A percentile compares a stretch with the other conserved stretches of the same genome.
These are phyloP conservation scores for Cervus canadensis DNA, from an alignment of 2,113 vertebrate species.

Conservation along the genomic window DNA sequence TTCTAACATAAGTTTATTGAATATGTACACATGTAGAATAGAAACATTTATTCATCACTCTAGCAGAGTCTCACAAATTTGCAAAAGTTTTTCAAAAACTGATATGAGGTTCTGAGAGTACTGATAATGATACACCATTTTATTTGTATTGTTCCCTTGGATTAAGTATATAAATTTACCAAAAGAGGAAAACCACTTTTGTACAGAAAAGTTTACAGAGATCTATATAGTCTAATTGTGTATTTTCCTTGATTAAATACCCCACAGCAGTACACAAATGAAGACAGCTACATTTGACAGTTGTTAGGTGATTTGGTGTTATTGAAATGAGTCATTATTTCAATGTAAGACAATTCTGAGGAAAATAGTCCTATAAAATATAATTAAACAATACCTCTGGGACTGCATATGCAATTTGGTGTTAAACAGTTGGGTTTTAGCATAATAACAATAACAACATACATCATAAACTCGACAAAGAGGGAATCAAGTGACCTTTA, in stretches of 20 bases:
- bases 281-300: constrained; percentile 54
- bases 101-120: not conserved
- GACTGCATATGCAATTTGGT: not conserved
- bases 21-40: not conserved
- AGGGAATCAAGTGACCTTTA: not conserved
- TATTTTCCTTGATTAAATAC: constrained; percentile 59
- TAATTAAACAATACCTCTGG: not conserved
- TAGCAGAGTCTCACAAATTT: not conserved
- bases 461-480: not conserved
- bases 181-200: constrained; percentile 42
- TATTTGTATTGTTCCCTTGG: constrained; percentile 42
- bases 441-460: not conserved
- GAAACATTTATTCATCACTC: not conserved
- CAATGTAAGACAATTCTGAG: not conserved
- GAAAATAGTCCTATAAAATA: constrained; percentile 23
- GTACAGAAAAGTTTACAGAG: constrained; percentile 51
- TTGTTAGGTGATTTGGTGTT: constrained; percentile 22
- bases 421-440: not conserved
- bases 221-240: constrained; percentile 57
- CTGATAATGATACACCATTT: not conserved
- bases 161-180: constrained; percentile 64
- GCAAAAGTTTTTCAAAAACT: not conserved
- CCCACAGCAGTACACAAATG: constrained; percentile 45
- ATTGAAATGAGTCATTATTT: constrained; percentile 45
- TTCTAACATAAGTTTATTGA: not conserved